Evolutionary conservation across 2,888 invertebrate genomes (phyloP).

Genomic region (Hirtodrosophila histrioides): DNA sequence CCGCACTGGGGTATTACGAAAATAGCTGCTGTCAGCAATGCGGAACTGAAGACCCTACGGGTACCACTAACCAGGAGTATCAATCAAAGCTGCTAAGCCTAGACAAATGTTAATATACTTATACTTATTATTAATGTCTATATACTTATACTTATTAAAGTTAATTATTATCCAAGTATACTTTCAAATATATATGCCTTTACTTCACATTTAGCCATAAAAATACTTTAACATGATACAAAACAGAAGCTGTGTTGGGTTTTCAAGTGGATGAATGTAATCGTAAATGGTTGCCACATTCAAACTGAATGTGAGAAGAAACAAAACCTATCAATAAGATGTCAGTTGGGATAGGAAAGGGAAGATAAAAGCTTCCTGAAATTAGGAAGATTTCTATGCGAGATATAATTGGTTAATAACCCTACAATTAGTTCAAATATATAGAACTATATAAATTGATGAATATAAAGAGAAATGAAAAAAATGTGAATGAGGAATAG

Average conservation of each 20-base stretch:
- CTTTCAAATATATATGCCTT: slow-evolving; percentile 1
- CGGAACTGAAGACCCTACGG: slow-evolving; percentile 6
- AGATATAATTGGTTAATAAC: too few species aligned
- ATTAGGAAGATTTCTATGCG: not conserved
- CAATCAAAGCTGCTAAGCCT: slow-evolving; percentile 14
- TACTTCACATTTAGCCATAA: not conserved
- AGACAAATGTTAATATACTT: too few species aligned
- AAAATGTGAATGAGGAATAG: too few species aligned
- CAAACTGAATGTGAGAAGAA: slow-evolving; percentile 4
- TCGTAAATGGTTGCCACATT: slow-evolving; percentile 6
- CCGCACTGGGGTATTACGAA: slow-evolving; percentile 19
- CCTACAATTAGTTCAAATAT: too few species aligned
- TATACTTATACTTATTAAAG: not conserved
- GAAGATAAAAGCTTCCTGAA: not conserved
- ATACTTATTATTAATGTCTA: too few species aligned
- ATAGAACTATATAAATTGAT: too few species aligned
- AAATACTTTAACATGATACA: slow-evolving; percentile 20
- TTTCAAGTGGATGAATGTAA: slow-evolving; percentile 17
- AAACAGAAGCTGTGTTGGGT: slow-evolving; percentile 22
- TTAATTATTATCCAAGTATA: slow-evolving; percentile 3
- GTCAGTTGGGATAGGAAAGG: slow-evolving; percentile 2
- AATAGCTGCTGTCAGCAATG: slow-evolving; percentile 32
- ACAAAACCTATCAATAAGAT: not conserved
- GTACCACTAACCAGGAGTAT: slow-evolving; percentile 10
- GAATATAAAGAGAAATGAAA: too few species aligned